Conservation (phyloP, 2,797 vertebrate genomes). For the Sebastes variabilis region DNA sequence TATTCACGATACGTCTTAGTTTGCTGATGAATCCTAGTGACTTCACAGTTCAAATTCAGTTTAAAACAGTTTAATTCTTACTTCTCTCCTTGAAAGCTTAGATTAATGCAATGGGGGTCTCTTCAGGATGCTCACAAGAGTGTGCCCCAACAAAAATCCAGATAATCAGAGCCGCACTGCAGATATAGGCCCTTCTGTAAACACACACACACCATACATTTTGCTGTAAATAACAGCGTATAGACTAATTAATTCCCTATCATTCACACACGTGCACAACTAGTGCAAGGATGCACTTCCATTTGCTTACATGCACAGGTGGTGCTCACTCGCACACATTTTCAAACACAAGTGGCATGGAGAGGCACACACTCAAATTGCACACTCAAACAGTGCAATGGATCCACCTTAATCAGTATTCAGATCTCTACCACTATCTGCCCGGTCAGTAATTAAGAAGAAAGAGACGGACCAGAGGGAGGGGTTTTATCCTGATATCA, state of each 20-base stretch:
- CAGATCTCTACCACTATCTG: slow-evolving; percentile 28
- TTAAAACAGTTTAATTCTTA: background rate
- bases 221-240: too few species aligned
- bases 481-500: slow-evolving; percentile 14
- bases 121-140: too few species aligned
- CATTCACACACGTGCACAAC: background rate
- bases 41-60: too few species aligned
- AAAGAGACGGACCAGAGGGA: background rate
- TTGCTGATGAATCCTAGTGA: too few species aligned
- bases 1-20: too few species aligned
- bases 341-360: background rate
- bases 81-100: background rate
- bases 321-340: background rate
- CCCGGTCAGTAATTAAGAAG: slow-evolving; percentile 39
- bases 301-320: slow-evolving; percentile 7
- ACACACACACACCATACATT: background rate
- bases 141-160: too few species aligned
- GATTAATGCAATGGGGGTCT: background rate
- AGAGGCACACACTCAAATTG: background rate
- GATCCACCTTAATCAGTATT: slow-evolving; percentile 34
- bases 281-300: background rate
- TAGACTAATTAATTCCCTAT: background rate
- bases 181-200: too few species aligned
- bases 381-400: background rate
- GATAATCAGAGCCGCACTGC: background rate